Conservation (phyloP, 2,797 vertebrate genomes). For the Serranus cabrilla region DNA sequence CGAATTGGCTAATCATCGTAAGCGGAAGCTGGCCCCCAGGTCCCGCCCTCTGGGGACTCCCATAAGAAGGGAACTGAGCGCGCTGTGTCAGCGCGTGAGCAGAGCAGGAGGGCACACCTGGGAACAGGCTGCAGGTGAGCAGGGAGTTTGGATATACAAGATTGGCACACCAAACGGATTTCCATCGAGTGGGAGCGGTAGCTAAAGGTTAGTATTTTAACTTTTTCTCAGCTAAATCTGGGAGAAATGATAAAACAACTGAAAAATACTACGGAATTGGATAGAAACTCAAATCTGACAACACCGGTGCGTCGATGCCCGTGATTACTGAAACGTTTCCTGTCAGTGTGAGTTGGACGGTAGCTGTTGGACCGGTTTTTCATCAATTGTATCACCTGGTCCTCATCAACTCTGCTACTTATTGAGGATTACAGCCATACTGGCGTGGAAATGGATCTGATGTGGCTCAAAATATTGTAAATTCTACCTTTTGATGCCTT, state of each 20-base stretch:
- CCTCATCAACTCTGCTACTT: background rate
- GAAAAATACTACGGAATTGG: no score
- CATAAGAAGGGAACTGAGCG: slow-evolving; percentile 13
- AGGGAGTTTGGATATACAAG: background rate
- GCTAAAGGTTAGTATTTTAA: slow-evolving; percentile 27
- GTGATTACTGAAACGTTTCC: background rate
- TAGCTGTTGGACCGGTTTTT: slow-evolving; percentile 27
- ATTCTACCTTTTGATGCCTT: background rate
- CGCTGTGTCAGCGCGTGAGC: rapidly evolving
- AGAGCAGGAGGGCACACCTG: slow-evolving; percentile 41
- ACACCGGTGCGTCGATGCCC: background rate
- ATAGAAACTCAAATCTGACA: background rate
- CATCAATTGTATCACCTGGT: slow-evolving; percentile 25
- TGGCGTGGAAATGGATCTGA: background rate
- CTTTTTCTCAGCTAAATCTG: background rate
- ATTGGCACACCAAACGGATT: background rate
- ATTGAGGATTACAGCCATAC: background rate
- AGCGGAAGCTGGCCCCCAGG: rapidly evolving
- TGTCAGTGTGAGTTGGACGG: background rate
- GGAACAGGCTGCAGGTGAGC: background rate
- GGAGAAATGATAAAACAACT: rapidly evolving
- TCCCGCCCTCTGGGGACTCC: slow-evolving; percentile 3
- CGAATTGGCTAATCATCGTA: slow-evolving; percentile 55
- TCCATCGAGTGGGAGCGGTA: background rate
- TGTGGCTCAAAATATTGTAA: background rate